Evolutionary conservation across 2,888 invertebrate species (phyloP).

Genomic region (Rambutsinella grinnellia): DNA sequence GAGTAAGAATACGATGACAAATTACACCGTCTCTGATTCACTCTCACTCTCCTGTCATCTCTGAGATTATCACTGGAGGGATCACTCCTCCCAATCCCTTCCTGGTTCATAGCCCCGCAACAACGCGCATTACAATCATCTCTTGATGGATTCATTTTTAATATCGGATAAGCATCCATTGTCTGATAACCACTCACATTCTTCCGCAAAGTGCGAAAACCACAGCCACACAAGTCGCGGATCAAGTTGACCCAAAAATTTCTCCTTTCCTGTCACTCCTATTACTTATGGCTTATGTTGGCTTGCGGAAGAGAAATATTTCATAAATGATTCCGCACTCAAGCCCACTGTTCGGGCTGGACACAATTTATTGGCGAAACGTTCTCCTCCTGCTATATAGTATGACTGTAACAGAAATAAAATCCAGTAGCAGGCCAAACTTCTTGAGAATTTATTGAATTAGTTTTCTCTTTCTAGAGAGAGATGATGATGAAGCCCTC

Average conservation of each 20-base stretch:
- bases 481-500: slow-evolving; percentile 1
- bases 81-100: neutral
- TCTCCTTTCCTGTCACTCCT: slow-evolving; percentile 19
- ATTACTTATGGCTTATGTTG: slow-evolving; percentile 33
- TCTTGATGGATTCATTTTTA: slow-evolving; percentile 17
- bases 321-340: too few relatives aligned
- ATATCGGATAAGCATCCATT: slow-evolving; percentile 18
- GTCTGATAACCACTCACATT: neutral
- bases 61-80: neutral
- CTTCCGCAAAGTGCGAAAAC: neutral
- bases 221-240: neutral
- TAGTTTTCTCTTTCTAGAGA: too few relatives aligned
- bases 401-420: neutral
- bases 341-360: neutral
- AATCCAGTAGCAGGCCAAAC: slow-evolving; percentile 12
- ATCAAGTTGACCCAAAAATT: slow-evolving; percentile 7
- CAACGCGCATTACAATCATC: neutral
- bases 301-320: slow-evolving; percentile 9
- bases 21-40: neutral
- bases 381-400: neutral
- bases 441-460: slow-evolving; percentile 3
- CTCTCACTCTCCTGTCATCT: slow-evolving; percentile 10
- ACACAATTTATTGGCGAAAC: slow-evolving; percentile 29
- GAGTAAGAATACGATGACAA: slow-evolving; percentile 11
- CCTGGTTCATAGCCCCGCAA: slow-evolving; percentile 1